A percentile compares a stretch with the other conserved stretches of the same genome.
Evolutionary conservation across 2,797 vertebrate genomes (phyloP).

Genomic region (Poeciliopsis turneri): DNA sequence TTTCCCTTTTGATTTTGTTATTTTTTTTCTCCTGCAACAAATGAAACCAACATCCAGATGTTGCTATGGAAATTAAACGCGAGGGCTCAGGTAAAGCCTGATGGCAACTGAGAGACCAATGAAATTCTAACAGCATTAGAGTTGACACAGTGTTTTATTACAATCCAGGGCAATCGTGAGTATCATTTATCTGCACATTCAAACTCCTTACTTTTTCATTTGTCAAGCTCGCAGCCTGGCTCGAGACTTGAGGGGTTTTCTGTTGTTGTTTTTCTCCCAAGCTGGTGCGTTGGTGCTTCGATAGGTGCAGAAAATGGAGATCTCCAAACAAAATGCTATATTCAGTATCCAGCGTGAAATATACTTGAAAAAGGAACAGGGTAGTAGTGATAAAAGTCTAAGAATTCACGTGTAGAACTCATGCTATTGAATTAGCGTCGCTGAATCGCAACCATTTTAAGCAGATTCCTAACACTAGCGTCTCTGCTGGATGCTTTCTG

Average conservation of each 20-base stretch:
- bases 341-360: conserved; percentile 45
- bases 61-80: conserved; percentile 50
- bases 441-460: neutral
- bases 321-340: conserved; percentile 38
- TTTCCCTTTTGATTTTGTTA: conserved; percentile 6
- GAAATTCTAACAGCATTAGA: conserved; percentile 56
- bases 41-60: conserved; percentile 46
- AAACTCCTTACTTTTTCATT: conserved; percentile 70
- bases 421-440: conserved; percentile 23
- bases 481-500: neutral
- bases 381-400: neutral
- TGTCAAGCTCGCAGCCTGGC: conserved; percentile 55
- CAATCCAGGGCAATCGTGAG: conserved; percentile 64
- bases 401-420: conserved; percentile 3
- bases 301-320: conserved; percentile 48
- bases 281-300: conserved; percentile 32
- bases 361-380: conserved; percentile 39
- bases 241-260: neutral
- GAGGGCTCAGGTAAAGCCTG: conserved; percentile 39
- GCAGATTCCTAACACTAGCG: neutral
- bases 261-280: conserved; percentile 15
- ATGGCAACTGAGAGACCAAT: conserved; percentile 30
- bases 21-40: conserved; percentile 6
- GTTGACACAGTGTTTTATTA: conserved; percentile 76
- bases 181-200: conserved; percentile 76